Conservation (phyloP, 2,113 vertebrate genomes). For the Nesogale talazaci region DNA sequence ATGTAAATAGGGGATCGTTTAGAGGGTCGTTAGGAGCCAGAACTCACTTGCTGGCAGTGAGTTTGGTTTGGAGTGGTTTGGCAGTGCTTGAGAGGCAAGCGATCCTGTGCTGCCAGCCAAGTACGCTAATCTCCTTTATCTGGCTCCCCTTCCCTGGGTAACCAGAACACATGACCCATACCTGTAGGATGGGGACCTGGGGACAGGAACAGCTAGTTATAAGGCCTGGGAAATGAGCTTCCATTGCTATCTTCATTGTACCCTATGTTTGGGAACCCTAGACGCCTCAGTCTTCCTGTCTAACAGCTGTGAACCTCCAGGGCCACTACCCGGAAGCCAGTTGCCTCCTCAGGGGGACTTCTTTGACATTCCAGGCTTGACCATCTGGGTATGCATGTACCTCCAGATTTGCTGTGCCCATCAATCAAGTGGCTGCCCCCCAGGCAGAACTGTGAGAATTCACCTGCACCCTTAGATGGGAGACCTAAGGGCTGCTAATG, state of each 20-base stretch:
- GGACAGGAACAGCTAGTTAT: neutral
- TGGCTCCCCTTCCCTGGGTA: neutral
- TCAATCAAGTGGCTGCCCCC: slow-evolving; percentile 73
- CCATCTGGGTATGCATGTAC: slow-evolving; percentile 86
- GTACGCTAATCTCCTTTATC: neutral
- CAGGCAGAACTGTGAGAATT: slow-evolving; percentile 61
- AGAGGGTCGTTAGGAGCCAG: no score
- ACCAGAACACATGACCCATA: neutral
- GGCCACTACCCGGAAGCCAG: slow-evolving; percentile 76
- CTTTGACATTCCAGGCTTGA: slow-evolving; percentile 85
- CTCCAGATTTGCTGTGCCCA: slow-evolving; percentile 69
- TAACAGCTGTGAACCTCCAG: slow-evolving; percentile 69
- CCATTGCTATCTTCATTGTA: neutral
- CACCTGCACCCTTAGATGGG: neutral
- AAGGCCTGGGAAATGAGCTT: neutral
- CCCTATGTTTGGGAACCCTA: neutral
- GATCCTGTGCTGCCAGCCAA: neutral
- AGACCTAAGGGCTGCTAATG: neutral
- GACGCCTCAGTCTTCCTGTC: slow-evolving; percentile 36
- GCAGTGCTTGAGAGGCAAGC: slow-evolving; percentile 17
- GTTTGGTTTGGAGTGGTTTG: no score
- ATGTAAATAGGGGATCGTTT: neutral
- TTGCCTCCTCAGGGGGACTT: slow-evolving; percentile 80
- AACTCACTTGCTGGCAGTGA: no score
- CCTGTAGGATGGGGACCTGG: neutral